Conservation (phyloP, 2,797 vertebrate species). For the Sciurus carolinensis region DNA sequence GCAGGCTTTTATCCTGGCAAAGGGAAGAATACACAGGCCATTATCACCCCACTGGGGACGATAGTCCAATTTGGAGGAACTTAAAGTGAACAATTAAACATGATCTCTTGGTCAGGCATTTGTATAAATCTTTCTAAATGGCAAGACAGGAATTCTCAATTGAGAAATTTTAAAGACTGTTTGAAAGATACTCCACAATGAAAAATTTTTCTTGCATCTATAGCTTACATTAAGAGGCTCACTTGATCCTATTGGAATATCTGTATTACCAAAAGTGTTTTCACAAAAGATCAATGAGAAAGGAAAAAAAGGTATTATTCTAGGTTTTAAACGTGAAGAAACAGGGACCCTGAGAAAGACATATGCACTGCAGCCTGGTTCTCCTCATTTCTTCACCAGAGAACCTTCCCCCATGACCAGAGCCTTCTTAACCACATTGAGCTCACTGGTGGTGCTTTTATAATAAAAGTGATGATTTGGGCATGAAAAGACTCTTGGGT, state of each 20-base stretch:
- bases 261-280: neutral
- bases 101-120: neutral
- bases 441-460: neutral
- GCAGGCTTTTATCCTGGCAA: neutral
- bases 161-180: neutral
- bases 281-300: neutral
- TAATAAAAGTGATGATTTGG: slow-evolving; percentile 16
- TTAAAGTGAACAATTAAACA: neutral
- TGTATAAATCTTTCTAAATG: neutral
- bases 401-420: neutral
- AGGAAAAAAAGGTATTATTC: neutral
- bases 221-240: neutral
- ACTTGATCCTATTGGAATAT: slow-evolving; percentile 43
- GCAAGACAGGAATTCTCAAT: neutral
- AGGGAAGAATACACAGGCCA: neutral
- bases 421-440: neutral
- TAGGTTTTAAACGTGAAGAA: slow-evolving; percentile 22
- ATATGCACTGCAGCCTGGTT: neutral
- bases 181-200: slow-evolving; percentile 9
- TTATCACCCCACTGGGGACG: neutral
- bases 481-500: neutral
- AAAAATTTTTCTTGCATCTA: neutral
- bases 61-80: neutral
- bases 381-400: neutral
- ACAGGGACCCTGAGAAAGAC: neutral